phyloP scores from a whole-genome alignment of 2,888 invertebrate genomes.

The Trisateles emortualis region DNA sequence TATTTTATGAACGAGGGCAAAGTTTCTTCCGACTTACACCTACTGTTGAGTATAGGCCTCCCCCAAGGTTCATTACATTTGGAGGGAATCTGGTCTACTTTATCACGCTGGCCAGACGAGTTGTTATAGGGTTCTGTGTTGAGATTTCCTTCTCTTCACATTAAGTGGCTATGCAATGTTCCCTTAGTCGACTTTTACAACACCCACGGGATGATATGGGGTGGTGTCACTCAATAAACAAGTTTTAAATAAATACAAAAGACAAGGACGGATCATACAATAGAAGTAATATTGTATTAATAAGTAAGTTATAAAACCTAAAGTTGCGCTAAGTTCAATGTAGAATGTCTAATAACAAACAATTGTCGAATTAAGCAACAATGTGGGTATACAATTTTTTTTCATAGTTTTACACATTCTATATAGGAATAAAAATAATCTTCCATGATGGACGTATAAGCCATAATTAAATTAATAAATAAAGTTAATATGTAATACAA shows the following conservation, averaged over 20 bases:
- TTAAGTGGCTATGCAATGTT: conserved; percentile 21
- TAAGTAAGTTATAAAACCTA: conserved; percentile 33
- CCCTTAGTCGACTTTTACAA: no score
- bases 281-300: conserved; percentile 33
- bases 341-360: no score
- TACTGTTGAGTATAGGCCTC: conserved; percentile 18
- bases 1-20: conserved; percentile 27
- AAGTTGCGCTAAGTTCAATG: neutral
- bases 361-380: no score
- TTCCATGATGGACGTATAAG: neutral
- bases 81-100: conserved; percentile 21
- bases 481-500: neutral
- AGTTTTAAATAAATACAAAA: conserved; percentile 3
- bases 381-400: no score
- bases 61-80: conserved; percentile 15
- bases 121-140: no score
- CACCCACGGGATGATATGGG: no score
- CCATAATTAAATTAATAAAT: neutral
- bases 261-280: conserved; percentile 12
- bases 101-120: conserved; percentile 18
- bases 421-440: no score
- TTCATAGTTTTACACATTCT: no score
- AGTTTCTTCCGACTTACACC: conserved; percentile 23
- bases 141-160: conserved; percentile 20
- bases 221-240: conserved; percentile 9